These are phyloP conservation scores for Diadumene lineata DNA, from an alignment of 92 coral and sea anemone genomes.

Conservation along the genomic window DNA sequence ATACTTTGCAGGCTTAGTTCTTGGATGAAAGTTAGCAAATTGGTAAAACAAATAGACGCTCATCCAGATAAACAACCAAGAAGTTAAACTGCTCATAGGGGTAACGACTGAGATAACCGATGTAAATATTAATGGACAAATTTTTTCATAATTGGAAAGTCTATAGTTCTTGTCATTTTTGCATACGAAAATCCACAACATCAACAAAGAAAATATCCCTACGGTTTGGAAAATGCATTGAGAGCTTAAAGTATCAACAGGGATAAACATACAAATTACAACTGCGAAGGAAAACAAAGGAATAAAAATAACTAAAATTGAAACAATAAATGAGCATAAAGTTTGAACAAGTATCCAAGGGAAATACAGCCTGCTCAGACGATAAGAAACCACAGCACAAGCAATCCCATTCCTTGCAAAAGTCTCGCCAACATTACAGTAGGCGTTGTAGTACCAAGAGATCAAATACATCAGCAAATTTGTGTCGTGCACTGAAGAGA, in stretches of 20 bases:
- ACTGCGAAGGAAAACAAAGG: constrained; percentile 37
- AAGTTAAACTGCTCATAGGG: background rate
- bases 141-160: constrained; percentile 13
- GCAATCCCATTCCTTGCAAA: constrained; percentile 62
- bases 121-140: constrained; percentile 36
- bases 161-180: constrained; percentile 27
- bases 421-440: constrained; percentile 61
- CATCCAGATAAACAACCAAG: constrained; percentile 42
- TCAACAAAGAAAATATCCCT: constrained; percentile 28
- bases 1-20: constrained; percentile 35
- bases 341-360: constrained; percentile 46
- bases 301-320: constrained; percentile 36
- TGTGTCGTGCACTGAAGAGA: constrained; percentile 50
- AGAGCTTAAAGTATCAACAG: background rate
- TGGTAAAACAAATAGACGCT: constrained; percentile 34
- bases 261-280: background rate
- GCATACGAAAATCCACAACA: constrained; percentile 48
- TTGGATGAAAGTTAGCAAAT: constrained; percentile 42
- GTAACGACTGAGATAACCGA: constrained; percentile 16
- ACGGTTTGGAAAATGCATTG: background rate
- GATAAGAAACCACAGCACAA: constrained; percentile 71
- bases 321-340: constrained; percentile 31
- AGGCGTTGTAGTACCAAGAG: constrained; percentile 45
- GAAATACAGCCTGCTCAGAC: constrained; percentile 57
- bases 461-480: constrained; percentile 50